Base-by-base conservation (phyloP, 2,888 invertebrate genomes). In the Synergus itoensis region DNA sequence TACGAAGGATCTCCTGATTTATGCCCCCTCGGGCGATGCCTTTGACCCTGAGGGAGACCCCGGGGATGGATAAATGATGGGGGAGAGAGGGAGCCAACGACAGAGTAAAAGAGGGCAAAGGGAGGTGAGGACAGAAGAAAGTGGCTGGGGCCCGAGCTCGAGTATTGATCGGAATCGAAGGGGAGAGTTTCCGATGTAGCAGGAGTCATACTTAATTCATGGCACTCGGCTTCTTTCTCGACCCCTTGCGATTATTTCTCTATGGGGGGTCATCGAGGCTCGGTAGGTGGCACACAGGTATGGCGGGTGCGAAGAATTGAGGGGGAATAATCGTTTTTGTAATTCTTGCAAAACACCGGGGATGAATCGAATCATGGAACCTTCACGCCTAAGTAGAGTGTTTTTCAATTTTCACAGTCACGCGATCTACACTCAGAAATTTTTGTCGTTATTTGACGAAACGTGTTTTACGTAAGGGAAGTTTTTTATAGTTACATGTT, bases 101-200 rank as follows among this genome's bases (percentile, higher is more conserved):
- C 28, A 62, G 18, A 28, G 62, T 62, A 28, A 62, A 62, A 62
- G 80, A 76, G 84, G 82, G 65, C 75, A 73, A 76, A 36, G 77
- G 80, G 76, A n/a, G 53, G 76, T 62, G 62, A 67, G 57, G 57
- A 43, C 69, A 80, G 82, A 80, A 82, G 80, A 81, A 80, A 80
- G 81, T 77, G 78, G 79, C 80, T 79, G 82, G 79, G 77, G 36
- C 76, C 75, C 48, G 81, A 76, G 80, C 82, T 80, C 57, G 78
- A 79, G 89, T 90, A 90, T 90, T 90, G 90, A 90, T 90, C 90
- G 90, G 82, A 90, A 90, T 89, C 89, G 88, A 88, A 89, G 87
- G 87, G 85, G 85, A 87, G 86, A 88, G 87, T 87, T 87, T 77
- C 82, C 85, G 83, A 84, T 86, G 84, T 81, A 75, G 53, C 81